Evolutionary conservation across 2,888 invertebrate species (phyloP), one percentile per base, ranked within the genome.

Genomic region (Meiosimyza platycephala): DNA sequence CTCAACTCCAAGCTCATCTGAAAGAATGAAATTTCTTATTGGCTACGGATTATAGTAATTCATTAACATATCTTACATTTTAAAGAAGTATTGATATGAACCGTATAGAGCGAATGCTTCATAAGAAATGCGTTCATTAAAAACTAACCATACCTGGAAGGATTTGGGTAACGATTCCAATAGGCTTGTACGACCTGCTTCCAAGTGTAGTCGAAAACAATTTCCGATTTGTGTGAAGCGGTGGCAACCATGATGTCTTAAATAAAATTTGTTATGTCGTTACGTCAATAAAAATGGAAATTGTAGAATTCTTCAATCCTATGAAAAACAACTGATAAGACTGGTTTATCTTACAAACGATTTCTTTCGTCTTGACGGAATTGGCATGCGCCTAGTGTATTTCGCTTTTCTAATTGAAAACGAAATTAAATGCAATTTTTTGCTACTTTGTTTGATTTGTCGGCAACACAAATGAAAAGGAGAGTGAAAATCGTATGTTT

Each of bases 151-250:
- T 88, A 95, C 96, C 96, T 97, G 84, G 94, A 92, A n/a, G 98
- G 97, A 88, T 98, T 98, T 0, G 98, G 98, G 87, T 98, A 98
- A 79, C 96, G 91, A 81, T 92, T 92, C 97, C 98, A 98, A 85
- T 96, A 96, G 51, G 93, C 97, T 83, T 92, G 91, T 16, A 94
- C 96, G 51, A 98, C 96, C 88, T 98, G 96, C 79, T 94, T 94
- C 97, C 98, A 98, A 76, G 91, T 92, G 84, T 93, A 97, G 84
- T 95, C 93, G 85, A 96, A 96, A 68, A 92, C 89, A 65, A 92
- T 92, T 54, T 90, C 91, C 76, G 91, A 91, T 88, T 94, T 94
- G 88, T 91, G 95, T 88, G 93, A 95, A 87, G 94, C 94, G 82
- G 70, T 50, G 92, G 64, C 62, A n/a, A 71, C 70, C 76, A 77